Evolutionary conservation across 2,888 invertebrate genomes (phyloP).

Genomic region (Caenorhabditis imperialis): DNA sequence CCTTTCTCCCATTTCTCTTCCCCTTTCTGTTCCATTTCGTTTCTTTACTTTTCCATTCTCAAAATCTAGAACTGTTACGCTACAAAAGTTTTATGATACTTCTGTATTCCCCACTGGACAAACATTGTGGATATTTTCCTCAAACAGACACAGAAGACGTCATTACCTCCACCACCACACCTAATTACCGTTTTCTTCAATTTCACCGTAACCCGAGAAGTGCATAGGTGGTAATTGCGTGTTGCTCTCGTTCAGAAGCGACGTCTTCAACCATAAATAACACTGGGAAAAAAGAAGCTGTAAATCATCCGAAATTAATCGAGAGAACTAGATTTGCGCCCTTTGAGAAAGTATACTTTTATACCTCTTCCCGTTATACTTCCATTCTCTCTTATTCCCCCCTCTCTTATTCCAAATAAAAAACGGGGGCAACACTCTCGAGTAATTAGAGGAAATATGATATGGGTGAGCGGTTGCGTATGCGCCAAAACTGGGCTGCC

Average conservation of each 20-base stretch:
- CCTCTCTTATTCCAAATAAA: background rate
- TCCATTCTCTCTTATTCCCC: constrained; percentile 2
- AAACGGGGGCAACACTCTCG: constrained; percentile 16
- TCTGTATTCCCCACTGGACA: constrained; percentile 8
- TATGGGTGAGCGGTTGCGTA: constrained; percentile 50
- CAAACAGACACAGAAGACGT: constrained; percentile 8
- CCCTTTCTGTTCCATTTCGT: background rate
- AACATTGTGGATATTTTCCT: constrained; percentile 7
- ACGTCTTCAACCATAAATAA: constrained; percentile 16
- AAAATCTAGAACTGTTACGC: constrained; percentile 17
- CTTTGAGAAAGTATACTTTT: constrained; percentile 4
- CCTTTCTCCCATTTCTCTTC: background rate
- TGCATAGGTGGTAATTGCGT: constrained; percentile 24
- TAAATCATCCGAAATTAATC: constrained; percentile 54
- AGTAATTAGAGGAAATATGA: constrained; percentile 49
- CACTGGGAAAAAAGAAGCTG: constrained; percentile 35
- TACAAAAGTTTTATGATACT: constrained; percentile 34
- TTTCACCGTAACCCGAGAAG: constrained; percentile 33
- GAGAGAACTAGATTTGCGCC: constrained; percentile 17
- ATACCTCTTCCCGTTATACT: constrained; percentile 37
- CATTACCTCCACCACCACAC: constrained; percentile 6
- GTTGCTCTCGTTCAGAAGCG: constrained; percentile 8
- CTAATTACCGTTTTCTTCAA: constrained; percentile 5
- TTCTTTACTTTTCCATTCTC: background rate
- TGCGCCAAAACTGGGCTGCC: constrained; percentile 40